Evolutionary conservation across 53 echinoderm and acorn worm genomes (phyloP).

Genomic region (Echinometra lucunter): DNA sequence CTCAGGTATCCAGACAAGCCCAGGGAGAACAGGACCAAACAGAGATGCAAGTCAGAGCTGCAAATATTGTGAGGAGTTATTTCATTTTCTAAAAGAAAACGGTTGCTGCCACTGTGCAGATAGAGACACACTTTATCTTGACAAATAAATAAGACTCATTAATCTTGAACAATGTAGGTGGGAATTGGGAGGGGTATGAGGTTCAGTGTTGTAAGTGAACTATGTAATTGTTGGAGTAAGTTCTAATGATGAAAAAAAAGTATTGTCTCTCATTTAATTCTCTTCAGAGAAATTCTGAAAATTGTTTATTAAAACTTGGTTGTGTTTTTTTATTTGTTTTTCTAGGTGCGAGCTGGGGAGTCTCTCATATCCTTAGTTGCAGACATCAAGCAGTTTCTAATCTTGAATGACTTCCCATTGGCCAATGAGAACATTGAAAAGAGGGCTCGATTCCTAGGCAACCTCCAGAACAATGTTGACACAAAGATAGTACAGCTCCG

Average conservation of each 20-base stretch:
- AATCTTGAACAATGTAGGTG: too few species aligned
- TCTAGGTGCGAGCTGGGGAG: conserved; percentile 96
- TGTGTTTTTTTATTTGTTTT: neutral
- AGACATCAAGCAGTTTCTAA: conserved; percentile 98
- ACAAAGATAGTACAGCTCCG: conserved; percentile 83
- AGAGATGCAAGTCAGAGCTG: conserved; percentile 99
- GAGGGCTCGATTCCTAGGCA: conserved; percentile 81
- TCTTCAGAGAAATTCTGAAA: too few species aligned
- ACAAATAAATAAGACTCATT: too few species aligned
- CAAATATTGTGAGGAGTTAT: conserved; percentile 91
- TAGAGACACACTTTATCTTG: too few species aligned
- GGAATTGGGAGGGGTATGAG: too few species aligned
- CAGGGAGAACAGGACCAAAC: conserved; percentile 98
- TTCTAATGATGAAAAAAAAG: too few species aligned
- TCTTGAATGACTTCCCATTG: conserved; percentile 95
- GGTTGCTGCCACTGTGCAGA: neutral
- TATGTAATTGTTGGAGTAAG: too few species aligned
- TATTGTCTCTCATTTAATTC: too few species aligned
- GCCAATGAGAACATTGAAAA: conserved; percentile 93
- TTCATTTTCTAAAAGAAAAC: neutral
- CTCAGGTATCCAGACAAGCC: conserved; percentile 87
- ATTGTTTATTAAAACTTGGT: too few species aligned
- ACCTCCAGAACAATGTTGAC: conserved; percentile 83
- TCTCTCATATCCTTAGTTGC: conserved; percentile 93
- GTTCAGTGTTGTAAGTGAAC: too few species aligned